Percentiles rank a stretch among this genome's conserved stretches.
Conservation (phyloP, 2,888 invertebrate genomes). For the Galeopsomyia nigrocyanea region DNA sequence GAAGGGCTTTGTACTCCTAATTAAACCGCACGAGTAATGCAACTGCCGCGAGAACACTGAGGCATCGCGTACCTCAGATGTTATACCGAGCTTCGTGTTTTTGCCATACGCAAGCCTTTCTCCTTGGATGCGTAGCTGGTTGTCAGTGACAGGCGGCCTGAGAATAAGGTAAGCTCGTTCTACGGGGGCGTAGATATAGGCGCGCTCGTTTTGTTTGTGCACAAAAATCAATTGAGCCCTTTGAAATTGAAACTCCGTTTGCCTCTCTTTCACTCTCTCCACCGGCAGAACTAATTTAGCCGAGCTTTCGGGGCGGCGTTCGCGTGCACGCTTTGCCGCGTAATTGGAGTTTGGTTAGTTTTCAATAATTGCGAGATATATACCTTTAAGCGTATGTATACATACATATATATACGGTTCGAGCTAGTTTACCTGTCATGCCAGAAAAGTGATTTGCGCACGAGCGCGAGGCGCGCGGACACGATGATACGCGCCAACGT, state of each 20-base stretch:
- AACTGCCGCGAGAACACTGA: too few relatives aligned
- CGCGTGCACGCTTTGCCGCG: conserved; percentile 49
- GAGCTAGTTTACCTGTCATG: conserved; percentile 53
- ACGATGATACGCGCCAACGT: conserved; percentile 27
- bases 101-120: background rate
- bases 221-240: background rate
- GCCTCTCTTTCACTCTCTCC: background rate
- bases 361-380: conserved; percentile 55
- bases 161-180: background rate
- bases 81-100: background rate
- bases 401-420: conserved; percentile 15
- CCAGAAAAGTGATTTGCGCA: conserved; percentile 21
- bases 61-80: too few relatives aligned
- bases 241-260: background rate
- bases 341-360: conserved; percentile 58
- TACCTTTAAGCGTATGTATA: background rate
- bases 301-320: conserved; percentile 32
- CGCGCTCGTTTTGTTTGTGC: background rate
- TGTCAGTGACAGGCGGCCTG: background rate
- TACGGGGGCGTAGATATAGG: too few relatives aligned
- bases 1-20: too few relatives aligned
- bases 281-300: background rate
- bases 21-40: too few relatives aligned
- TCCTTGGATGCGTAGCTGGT: conserved; percentile 1
- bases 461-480: background rate